Percentiles rank a stretch among this genome's conserved stretches.
phyloP scores from a whole-genome alignment of 2,888 invertebrate species.

The Scrobipalpa atriplicella region DNA sequence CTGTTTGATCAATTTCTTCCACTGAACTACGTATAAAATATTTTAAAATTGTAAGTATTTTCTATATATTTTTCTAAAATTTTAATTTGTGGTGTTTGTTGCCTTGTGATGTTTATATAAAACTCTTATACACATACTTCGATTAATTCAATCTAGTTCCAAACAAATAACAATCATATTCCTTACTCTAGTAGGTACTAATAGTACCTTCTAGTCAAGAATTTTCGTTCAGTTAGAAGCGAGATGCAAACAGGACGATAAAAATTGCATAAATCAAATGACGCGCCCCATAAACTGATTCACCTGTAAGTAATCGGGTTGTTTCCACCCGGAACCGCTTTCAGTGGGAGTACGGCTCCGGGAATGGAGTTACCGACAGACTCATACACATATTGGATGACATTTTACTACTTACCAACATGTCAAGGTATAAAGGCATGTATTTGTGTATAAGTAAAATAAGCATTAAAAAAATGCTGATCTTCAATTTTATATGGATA shows the following conservation, averaged over 20 bases:
- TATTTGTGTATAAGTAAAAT: too few relatives aligned
- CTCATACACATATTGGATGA: background rate
- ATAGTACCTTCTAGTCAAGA: background rate
- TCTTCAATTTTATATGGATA: too few relatives aligned
- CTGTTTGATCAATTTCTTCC: too few relatives aligned
- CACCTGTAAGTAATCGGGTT: slow-evolving; percentile 16
- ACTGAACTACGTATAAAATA: background rate
- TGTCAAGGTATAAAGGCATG: background rate
- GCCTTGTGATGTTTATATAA: too few relatives aligned
- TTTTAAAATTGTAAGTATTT: background rate
- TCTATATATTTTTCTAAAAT: too few relatives aligned
- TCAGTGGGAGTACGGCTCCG: background rate
- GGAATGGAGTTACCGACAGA: background rate
- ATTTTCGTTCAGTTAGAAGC: background rate
- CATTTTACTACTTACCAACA: background rate
- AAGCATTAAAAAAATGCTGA: too few relatives aligned
- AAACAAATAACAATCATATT: background rate
- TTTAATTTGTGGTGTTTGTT: too few relatives aligned
- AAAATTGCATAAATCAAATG: slow-evolving; percentile 61
- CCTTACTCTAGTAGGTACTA: background rate
- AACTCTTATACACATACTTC: too few relatives aligned
- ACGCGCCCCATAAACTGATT: slow-evolving; percentile 61
- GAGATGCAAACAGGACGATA: slow-evolving; percentile 56
- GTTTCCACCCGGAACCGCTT: background rate
- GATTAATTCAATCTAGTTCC: background rate